These are phyloP conservation scores for Xiphophorus birchmanni DNA, from an alignment of 2,797 vertebrate genomes.

Conservation along the genomic window DNA sequence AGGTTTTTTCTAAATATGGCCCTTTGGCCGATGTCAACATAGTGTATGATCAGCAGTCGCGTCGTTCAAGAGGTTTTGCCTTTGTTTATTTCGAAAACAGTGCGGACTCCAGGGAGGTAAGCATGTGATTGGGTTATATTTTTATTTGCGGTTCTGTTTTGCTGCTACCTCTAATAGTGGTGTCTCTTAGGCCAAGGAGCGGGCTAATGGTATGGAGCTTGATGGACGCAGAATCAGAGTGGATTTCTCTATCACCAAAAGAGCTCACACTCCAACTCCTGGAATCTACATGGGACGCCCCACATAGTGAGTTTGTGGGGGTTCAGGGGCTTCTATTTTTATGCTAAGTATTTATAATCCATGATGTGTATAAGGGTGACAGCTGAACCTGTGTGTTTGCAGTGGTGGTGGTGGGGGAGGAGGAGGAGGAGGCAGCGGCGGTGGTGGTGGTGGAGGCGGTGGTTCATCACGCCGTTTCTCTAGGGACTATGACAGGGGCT, in stretches of 20 bases:
- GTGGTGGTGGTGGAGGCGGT: accelerated
- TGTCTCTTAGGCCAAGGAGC: conserved; percentile 89
- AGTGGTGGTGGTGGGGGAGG: conserved; percentile 25
- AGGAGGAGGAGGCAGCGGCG: accelerated
- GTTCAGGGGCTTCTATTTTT: background rate
- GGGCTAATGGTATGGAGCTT: conserved; percentile 97
- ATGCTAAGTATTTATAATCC: background rate
- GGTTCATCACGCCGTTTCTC: conserved; percentile 76
- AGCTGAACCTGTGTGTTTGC: background rate
- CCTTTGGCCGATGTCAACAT: conserved; percentile 91
- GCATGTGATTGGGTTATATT: conserved; percentile 4
- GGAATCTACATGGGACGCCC: conserved; percentile 98
- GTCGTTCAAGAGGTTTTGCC: conserved; percentile 94
- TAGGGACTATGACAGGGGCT: conserved; percentile 90
- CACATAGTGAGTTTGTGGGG: conserved; percentile 89
- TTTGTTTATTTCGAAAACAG: conserved; percentile 97
- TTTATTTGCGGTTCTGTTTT: background rate
- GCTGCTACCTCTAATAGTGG: background rate
- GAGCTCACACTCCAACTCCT: conserved; percentile 96
- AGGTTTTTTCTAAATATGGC: conserved; percentile 97
- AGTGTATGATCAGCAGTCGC: conserved; percentile 96
- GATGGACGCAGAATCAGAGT: conserved; percentile 95
- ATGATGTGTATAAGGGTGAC: background rate
- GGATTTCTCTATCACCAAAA: conserved; percentile 96
- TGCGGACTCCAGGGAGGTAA: conserved; percentile 93